These are phyloP conservation scores for Mylabris sibirica DNA, from an alignment of 2,888 invertebrate genomes.

Conservation along the genomic window DNA sequence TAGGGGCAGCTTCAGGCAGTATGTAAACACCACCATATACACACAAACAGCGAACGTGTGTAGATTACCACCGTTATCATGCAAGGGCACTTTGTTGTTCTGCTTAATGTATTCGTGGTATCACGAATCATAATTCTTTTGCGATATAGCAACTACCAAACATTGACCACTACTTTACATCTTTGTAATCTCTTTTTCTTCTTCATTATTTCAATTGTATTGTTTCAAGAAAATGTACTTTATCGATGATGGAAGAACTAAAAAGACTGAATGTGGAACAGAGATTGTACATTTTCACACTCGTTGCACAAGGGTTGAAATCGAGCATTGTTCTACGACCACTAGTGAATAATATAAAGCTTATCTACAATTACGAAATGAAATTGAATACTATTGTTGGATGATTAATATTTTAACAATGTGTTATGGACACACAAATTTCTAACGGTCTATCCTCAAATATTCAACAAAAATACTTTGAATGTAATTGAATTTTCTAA, in stretches of 20 bases:
- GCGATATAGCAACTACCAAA: no score
- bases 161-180: no score
- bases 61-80: conserved; percentile 31
- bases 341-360: neutral
- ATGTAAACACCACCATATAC: conserved; percentile 19
- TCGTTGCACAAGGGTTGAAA: neutral
- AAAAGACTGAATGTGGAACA: conserved; percentile 10
- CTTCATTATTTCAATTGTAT: conserved; percentile 5
- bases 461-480: no score
- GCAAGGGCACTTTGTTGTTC: conserved; percentile 28
- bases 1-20: conserved; percentile 20
- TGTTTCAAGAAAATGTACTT: conserved; percentile 12
- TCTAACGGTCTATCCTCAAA: no score
- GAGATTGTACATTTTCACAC: no score
- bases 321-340: neutral
- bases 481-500: no score
- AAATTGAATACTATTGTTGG: neutral
- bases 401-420: neutral
- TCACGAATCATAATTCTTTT: conserved; percentile 26
- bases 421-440: no score
- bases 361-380: neutral
- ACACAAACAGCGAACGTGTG: conserved; percentile 32
- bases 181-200: no score
- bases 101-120: conserved; percentile 30
- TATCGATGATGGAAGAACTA: no score